phyloP scores from a whole-genome alignment of 2,113 vertebrate genomes.

The Hippopotamus amphibius region DNA sequence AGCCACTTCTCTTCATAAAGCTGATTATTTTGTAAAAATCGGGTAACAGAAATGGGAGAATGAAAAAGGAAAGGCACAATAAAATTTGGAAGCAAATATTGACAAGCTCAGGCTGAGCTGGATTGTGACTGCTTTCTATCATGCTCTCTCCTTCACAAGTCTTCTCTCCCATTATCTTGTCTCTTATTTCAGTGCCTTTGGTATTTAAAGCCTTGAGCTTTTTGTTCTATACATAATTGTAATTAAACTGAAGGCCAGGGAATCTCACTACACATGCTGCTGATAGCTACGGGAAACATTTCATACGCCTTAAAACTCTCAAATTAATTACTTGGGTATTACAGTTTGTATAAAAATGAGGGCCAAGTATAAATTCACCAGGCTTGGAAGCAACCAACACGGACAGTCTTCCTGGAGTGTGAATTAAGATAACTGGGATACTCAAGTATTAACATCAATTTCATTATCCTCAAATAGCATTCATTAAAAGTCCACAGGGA shows the following conservation, averaged over 20 bases:
- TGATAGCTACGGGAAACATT: background rate
- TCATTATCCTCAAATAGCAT: background rate
- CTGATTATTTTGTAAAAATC: background rate
- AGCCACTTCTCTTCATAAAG: background rate
- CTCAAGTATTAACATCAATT: background rate
- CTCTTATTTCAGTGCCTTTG: background rate
- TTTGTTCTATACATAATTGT: background rate
- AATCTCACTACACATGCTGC: background rate
- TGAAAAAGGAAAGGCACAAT: background rate
- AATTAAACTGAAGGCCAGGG: background rate
- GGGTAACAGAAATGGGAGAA: background rate
- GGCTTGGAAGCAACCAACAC: background rate
- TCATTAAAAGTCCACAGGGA: background rate
- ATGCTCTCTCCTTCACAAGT: background rate
- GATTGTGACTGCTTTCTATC: background rate
- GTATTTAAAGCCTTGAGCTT: background rate
- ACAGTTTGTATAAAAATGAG: background rate
- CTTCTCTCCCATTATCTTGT: background rate
- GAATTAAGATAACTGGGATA: background rate
- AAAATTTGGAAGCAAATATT: background rate
- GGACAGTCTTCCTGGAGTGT: background rate
- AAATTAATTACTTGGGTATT: background rate
- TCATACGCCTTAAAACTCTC: background rate
- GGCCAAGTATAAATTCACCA: background rate
- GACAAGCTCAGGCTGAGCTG: background rate